Evolutionary conservation across 2,888 invertebrate species (phyloP), one percentile per base, ranked within the genome.

Genomic region (Minunthozetes semirufus): DNA sequence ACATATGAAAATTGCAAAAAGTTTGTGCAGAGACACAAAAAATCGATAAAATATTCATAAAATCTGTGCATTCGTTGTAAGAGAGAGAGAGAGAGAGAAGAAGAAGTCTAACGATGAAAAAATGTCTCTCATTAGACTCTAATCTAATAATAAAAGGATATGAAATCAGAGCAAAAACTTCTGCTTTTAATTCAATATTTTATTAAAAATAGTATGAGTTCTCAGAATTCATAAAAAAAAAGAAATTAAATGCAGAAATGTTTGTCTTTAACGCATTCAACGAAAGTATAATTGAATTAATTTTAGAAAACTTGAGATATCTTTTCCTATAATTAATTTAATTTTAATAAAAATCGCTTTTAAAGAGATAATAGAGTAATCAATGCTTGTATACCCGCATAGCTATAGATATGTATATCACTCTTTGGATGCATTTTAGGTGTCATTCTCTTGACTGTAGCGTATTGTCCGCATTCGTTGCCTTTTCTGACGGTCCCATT

Each of bases 401-500:
- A 68, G 22, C 22, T 68, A 46, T 68, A 68, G 22, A 68, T 38
- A 68, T 68, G 68, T 3, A 68, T 6, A 68, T 68, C 68, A 68
- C 42, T 42, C n/a, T 68, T 68, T 11, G 42, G 68, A 19, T 42
- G 46, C 61, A 61, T 59, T 27, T 59, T 61, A 13, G 19, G 68
- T 15, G 68, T 19, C 38, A 22, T 68, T n/a, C 68, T 27, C 68
- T 68, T 68, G 22, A 68, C 68, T 46, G 68, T 68, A n/a, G 68
- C 68, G 68, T 68, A 68, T 19, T 68, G 68, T 13, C 61, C 61
- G 33, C 61, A 61, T 11, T 68, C 68, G 46, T 17, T 46, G 22
- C 9, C 68, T 33, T 68, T 38, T 13, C 68, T n/a, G 3, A 68
- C 19, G 6, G 38, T 46, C 15, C 19, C 63, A 6, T 19, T 42